Evolutionary conservation across 2,113 vertebrate genomes (phyloP), one percentile per base, ranked within the genome.

Genomic region (Zapornia atra): DNA sequence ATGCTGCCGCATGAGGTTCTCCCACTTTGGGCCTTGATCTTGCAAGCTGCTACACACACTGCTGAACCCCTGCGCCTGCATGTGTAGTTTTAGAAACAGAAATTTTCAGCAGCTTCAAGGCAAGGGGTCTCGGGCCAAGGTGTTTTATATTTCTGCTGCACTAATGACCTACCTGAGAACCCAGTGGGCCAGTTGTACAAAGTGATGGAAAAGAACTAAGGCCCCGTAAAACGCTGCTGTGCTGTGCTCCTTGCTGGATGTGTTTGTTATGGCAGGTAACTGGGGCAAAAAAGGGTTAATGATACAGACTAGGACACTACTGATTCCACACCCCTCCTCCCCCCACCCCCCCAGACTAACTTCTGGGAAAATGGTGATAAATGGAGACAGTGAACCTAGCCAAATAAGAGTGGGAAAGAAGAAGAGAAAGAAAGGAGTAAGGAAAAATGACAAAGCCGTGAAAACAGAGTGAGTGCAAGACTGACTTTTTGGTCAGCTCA

Each of bases 231-330:
- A 88, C 10, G 11, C n/a, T 60, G 64, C 60, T 88, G 64, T 36
- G 46, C 57, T 79, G 28, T 21, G 53, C 34, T 80, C 13, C 50
- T 76, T n/a, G n/a, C 31, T 61, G 64, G 33, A 53, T 48, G 33
- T 91, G n/a, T 76, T 85, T 61, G 34, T 57, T 81, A 78, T 0
- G 0, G 34, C 20, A 81, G 46, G 60, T 24, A 84, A 78, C 50
- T 59, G 46, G 25, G 65, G 61, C 40, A 89, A 85, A 94, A 91
- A 82, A 15, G 72, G 63, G 80, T 86, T 96, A 94, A 96, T 73
- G 29, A 64, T 57, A 84, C 54, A 83, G 72, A 84, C 28, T 0
- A 3, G 12, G 19, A 87, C 6, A 14, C 44, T 61, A 80, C 28
- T 25, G 53, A 44, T 18, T 46, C 44, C 44, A 46, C 44, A 44